Base-by-base conservation (phyloP, 64 coral and sea anemone genomes). In the Montipora foliosa region DNA sequence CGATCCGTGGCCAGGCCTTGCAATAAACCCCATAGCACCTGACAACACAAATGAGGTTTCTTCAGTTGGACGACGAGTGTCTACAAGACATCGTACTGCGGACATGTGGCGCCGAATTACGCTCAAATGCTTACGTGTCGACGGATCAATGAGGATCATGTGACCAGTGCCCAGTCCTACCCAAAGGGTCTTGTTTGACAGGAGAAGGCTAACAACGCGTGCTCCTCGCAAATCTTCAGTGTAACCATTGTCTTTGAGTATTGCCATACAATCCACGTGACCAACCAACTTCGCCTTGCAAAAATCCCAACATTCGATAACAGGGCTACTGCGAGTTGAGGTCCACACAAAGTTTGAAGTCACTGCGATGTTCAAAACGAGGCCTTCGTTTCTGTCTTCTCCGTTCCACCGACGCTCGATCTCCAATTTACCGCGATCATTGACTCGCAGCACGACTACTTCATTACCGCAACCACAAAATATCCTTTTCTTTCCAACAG, bases 111-210 rank as follows among this genome's bases (percentile, higher is more conserved):
- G 92, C 21, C 88, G 88, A 77, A 99, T 83, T 25, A 94, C 58
- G 62, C 79, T 91, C 20, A 99, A 77, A 0, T 80, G 92, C 20
- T 94, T 90, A 20, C 73, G 57, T 47, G 95, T 92, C 58, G 51
- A 75, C 14, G 95, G 79, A n/a, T 95, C 92, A 15, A 99, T 62
- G 5, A 96, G 84, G 25, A 99, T 91, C 67, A 99, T 79, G 45
- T 99, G 98, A 85, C 98, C 98, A 64, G 70, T 92, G 3, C 98
- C 95, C 9, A 96, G 95, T 17, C 98, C 98, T 6, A 99, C 70
- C 98, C 98, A 99, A 8, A 99, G 66, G 15, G 61, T 76, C 13
- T 75, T 90, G 16, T 89, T 83, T 5, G 78, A 79, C 8, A 96
- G 83, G 57, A 96, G 88, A 55, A 99, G 79, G 88, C 98, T 96